Conservation (phyloP, 1,140 invertebrate genomes). For the Halictus rubicundus region DNA sequence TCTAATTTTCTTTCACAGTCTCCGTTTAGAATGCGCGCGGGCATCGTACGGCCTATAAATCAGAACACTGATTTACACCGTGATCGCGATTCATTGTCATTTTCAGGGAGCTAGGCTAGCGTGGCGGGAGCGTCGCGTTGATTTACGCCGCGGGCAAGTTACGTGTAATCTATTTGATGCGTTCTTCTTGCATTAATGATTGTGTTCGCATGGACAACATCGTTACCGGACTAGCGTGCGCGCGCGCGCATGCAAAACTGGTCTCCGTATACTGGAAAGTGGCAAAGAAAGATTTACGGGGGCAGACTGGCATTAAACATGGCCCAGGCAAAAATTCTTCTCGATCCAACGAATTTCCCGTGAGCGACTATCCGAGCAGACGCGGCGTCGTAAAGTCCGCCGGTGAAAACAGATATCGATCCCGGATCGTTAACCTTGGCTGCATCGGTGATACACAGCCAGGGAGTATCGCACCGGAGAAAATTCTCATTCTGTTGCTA, state of each 20-base stretch:
- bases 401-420: conserved; percentile 33
- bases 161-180: conserved; percentile 61
- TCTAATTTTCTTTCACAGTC: conserved; percentile 18
- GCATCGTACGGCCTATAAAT: conserved; percentile 16
- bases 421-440: conserved; percentile 34
- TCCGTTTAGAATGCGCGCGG: not conserved
- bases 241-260: conserved; percentile 39
- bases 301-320: conserved; percentile 27
- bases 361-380: not conserved
- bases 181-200: conserved; percentile 61
- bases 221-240: conserved; percentile 38
- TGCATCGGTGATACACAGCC: not conserved
- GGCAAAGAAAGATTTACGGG: conserved; percentile 47
- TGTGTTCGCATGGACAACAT: conserved; percentile 56
- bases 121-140: conserved; percentile 19
- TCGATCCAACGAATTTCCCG: conserved; percentile 38
- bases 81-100: conserved; percentile 53
- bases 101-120: conserved; percentile 28
- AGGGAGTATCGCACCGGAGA: not conserved
- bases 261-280: conserved; percentile 22
- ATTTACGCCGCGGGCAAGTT: conserved; percentile 52
- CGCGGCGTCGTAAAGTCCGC: conserved; percentile 23
- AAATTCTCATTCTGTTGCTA: not conserved
- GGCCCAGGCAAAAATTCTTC: conserved; percentile 34
- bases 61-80: conserved; percentile 26